Evolutionary conservation across 1,140 invertebrate genomes (phyloP), one percentile per base, ranked within the genome.

Genomic region (Telenomus remus): DNA sequence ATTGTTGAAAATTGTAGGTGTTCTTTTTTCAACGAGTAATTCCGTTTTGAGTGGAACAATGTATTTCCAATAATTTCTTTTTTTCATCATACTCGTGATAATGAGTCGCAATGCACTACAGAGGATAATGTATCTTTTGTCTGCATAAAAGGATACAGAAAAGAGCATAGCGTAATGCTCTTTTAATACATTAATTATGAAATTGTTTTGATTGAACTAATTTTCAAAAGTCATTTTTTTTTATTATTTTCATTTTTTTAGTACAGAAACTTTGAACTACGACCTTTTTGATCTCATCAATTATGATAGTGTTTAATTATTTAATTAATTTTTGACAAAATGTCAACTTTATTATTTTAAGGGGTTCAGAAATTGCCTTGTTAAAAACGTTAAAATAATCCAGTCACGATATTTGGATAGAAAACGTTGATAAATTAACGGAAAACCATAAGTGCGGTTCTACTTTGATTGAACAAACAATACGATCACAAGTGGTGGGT

Each of bases 41-140:
- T 27, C 19, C 19, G 19, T n/a, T 27, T 63, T 16, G 35, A 53
- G 44, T 11, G 14, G 16, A 66, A 57, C 39, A 33, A 43, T 43
- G 9, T 66, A 65, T 56, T 50, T 57, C 16, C 15, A 37, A n/a
- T n/a, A 47, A 54, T 47, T 65, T 49, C n/a, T 42, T 55, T 15
- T 15, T 42, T 49, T 15, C 0, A 6, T 13, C 12, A 33, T 44
- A 27, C 19, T 27, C 19, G 6, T 44, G 7, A 35, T 11, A 9
- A 37, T 43, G 44, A 47, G 44, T n/a, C 1, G 12, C 10, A 11
- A 57, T 48, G n/a, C 44, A 35, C 55, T 57, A n/a, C 1, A 2
- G 43, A n/a, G 33, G 16, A 57, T 57, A 57, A 57, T 47, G 44
- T 27, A 47, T 57, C 55, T 57, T 55, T 44, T 44, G 53, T 10